These are phyloP conservation scores for Drosophila insularis DNA, from an alignment of 1,140 invertebrate genomes.

Conservation along the genomic window DNA sequence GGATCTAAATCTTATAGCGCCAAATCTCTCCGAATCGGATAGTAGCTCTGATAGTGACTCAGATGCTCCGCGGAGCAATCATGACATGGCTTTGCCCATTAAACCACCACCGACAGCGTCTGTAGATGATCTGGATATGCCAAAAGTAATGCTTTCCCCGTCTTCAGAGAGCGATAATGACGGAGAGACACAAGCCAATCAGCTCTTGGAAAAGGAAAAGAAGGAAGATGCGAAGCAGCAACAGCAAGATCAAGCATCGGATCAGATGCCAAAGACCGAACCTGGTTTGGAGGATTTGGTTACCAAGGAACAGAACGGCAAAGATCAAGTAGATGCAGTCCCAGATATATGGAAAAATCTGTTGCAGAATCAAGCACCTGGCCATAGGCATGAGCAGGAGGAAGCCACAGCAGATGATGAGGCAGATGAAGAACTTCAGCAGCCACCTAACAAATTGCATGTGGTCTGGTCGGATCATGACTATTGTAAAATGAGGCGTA, in stretches of 20 bases:
- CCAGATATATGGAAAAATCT: constrained; percentile 93
- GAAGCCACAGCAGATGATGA: not conserved
- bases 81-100: constrained; percentile 13
- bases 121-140: constrained; percentile 63
- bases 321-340: constrained; percentile 79
- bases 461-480: constrained; percentile 87
- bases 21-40: constrained; percentile 91
- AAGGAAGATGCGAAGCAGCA: constrained; percentile 15
- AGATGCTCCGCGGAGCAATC: constrained; percentile 38
- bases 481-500: constrained; percentile 84
- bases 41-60: constrained; percentile 89
- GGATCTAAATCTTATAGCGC: constrained; percentile 87
- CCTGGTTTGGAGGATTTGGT: not conserved
- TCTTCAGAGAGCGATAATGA: constrained; percentile 72
- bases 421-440: constrained; percentile 34
- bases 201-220: constrained; percentile 15
- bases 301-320: constrained; percentile 7
- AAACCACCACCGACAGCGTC: constrained; percentile 52
- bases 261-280: not conserved
- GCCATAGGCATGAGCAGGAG: constrained; percentile 76
- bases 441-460: constrained; percentile 83
- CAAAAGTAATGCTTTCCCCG: constrained; percentile 68
- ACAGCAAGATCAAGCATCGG: not conserved
- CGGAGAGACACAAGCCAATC: not conserved
- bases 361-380: constrained; percentile 63